Evolutionary conservation across 2,113 vertebrate species (phyloP), one percentile per base, ranked within the genome.

Genomic region (Xyrauchen texanus): DNA sequence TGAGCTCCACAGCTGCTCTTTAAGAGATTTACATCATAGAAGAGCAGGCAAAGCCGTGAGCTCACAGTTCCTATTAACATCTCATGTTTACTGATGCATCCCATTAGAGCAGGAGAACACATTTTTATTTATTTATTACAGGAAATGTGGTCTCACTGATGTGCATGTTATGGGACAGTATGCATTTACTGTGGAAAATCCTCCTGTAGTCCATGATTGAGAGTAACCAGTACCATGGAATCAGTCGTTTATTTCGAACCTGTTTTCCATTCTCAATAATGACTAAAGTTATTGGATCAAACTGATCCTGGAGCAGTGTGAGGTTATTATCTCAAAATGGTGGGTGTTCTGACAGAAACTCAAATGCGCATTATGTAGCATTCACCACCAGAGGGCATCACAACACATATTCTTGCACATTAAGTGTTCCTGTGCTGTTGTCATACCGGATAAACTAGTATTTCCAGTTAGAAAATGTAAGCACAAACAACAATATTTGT

Each of bases 1-100:
- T 78, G 70, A 60, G 66, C 57, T 76, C 60, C 65, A 72, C 83
- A 84, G 79, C 80, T 84, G 83, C 69, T 77, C 83, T 81, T 76
- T 68, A 49, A 74, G 79, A 49, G 78, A 66, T 74, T 81, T 77
- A 76, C 58, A 46, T 70, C 66, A 81, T 66, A 70, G 65, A 82
- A 55, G 83, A 76, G 73, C 71, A 69, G 63, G 76, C 68, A 74
- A 66, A 77, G 76, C 21, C 68, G 65, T 75, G 79, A 81, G 73
- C 73, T 65, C 61, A 76, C 73, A 16, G 61, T 44, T 65, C 62
- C 73, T 76, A 75, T 75, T 51, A 75, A 58, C 72, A 63, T 63
- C 72, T 47, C 73, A 45, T n/a, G n/a, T 61, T 57, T 16, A 60
- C 58, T 8, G 71, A 60, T 47, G 71, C 34, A 10, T 45, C 34